These are phyloP conservation scores for Lapara coniferarum DNA, from an alignment of 2,888 invertebrate species.

Conservation along the genomic window DNA sequence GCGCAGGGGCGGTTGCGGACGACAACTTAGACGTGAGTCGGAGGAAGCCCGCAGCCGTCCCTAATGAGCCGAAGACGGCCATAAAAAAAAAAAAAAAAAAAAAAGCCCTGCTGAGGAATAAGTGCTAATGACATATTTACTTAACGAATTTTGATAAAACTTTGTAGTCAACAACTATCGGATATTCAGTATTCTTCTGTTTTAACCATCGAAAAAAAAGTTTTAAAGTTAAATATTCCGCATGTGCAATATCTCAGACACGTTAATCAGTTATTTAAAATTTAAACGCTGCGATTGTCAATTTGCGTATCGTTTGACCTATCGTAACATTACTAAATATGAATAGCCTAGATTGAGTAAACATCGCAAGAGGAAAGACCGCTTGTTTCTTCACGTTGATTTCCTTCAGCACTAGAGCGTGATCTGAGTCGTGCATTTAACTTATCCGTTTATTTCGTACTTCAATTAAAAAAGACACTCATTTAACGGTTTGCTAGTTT, in stretches of 20 bases:
- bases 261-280: not conserved
- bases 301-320: not conserved
- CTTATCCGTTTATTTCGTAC: not conserved
- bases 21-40: too few species aligned
- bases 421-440: slow-evolving; percentile 1
- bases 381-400: slow-evolving; percentile 21
- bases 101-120: too few species aligned
- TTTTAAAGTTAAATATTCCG: not conserved
- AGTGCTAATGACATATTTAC: too few species aligned
- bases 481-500: slow-evolving; percentile 5
- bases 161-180: not conserved
- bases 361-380: slow-evolving; percentile 18
- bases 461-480: not conserved
- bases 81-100: too few species aligned
- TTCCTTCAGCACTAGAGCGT: slow-evolving; percentile 18
- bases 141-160: not conserved
- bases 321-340: slow-evolving; percentile 25
- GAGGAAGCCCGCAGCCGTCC: too few species aligned
- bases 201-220: not conserved
- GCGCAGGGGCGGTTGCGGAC: too few species aligned
- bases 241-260: not conserved
- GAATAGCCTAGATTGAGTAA: slow-evolving; percentile 17
- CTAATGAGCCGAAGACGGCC: too few species aligned
- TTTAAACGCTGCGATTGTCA: not conserved
- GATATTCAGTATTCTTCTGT: not conserved